Evolutionary conservation across 2,888 invertebrate genomes (phyloP), one percentile per base, ranked within the genome.

Genomic region (Tethea ocularis): DNA sequence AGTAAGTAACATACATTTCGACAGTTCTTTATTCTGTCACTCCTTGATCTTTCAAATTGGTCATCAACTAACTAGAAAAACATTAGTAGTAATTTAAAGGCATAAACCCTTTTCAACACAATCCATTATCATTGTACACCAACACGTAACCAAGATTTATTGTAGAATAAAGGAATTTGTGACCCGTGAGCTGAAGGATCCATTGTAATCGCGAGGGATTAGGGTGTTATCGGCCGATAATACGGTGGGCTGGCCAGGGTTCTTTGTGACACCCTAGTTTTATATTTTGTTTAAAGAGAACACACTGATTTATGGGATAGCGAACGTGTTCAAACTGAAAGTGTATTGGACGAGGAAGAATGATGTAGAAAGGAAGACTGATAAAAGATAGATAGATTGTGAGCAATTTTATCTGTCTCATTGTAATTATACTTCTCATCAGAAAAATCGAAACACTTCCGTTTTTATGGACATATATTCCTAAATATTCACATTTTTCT

Each of bases 191-290:
- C 67, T 65, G 73, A 66, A 69, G 80, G 78, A 71, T 78, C 75
- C 66, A 78, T 85, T 86, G 88, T 93, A 80, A 88, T 88, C 85
- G 76, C 80, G 79, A 72, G 83, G 88, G 89, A 89, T 91, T 91
- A 86, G 86, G 87, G 90, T 86, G 84, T 85, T 86, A 88, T 87
- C 73, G 80, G 77, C 79, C 78, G 82, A 84, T 89, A 89, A 89
- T 89, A 83, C 73, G 74, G 78, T 78, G 83, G 87, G 86, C 76
- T 65, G 78, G 68, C 69, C 63, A 60, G 61, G 54, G 59, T 57
- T 61, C 52, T 46, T 58, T 63, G 57, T 56, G 64, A 60, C 63
- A 58, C 58, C 52, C 57, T 29, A 66, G 74, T 69, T 71, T 61
- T 62, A 64, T 71, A 65, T 41, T 33, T 33, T 71, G 64, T 17